These are phyloP conservation scores for Bicyclus anynana DNA, from an alignment of 1,140 invertebrate species.

Conservation along the genomic window DNA sequence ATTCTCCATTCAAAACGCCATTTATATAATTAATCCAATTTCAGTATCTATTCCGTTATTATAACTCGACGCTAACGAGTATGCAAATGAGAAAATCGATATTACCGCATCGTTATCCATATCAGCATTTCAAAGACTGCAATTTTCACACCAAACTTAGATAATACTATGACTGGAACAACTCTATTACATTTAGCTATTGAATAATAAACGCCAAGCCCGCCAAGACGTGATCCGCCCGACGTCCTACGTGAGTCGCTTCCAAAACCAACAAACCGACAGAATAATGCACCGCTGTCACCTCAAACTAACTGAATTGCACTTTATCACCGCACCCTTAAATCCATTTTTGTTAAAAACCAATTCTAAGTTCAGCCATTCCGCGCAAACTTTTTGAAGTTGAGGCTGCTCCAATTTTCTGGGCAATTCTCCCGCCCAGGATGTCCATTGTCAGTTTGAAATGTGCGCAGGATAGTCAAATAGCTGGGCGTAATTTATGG, in stretches of 20 bases:
- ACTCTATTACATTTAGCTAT: slow-evolving; percentile 62
- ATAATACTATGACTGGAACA: slow-evolving; percentile 42
- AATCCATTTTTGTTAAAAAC: slow-evolving; percentile 28
- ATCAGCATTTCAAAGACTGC: slow-evolving; percentile 23
- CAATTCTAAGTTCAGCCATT: slow-evolving; percentile 32
- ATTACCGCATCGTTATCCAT: slow-evolving; percentile 14
- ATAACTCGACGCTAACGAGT: background rate
- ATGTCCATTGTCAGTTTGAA: slow-evolving; percentile 44
- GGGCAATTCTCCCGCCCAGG: slow-evolving; percentile 43
- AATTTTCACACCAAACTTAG: slow-evolving; percentile 29
- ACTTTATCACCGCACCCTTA: slow-evolving; percentile 39
- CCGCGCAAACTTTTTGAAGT: slow-evolving; percentile 43
- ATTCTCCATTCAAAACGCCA: background rate
- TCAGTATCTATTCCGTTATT: background rate
- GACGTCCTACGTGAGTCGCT: slow-evolving; percentile 41
- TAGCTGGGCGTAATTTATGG: slow-evolving; percentile 42
- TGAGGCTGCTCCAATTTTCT: slow-evolving; percentile 50
- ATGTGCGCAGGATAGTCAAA: slow-evolving; percentile 50
- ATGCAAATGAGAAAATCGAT: slow-evolving; percentile 3
- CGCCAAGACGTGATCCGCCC: slow-evolving; percentile 54
- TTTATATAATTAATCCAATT: background rate
- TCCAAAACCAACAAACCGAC: slow-evolving; percentile 26
- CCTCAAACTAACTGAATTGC: slow-evolving; percentile 41
- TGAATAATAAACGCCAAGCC: slow-evolving; percentile 61
- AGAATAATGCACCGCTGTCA: slow-evolving; percentile 38